phyloP scores from a whole-genome alignment of 2,888 invertebrate species.

The Eurois occulta region DNA sequence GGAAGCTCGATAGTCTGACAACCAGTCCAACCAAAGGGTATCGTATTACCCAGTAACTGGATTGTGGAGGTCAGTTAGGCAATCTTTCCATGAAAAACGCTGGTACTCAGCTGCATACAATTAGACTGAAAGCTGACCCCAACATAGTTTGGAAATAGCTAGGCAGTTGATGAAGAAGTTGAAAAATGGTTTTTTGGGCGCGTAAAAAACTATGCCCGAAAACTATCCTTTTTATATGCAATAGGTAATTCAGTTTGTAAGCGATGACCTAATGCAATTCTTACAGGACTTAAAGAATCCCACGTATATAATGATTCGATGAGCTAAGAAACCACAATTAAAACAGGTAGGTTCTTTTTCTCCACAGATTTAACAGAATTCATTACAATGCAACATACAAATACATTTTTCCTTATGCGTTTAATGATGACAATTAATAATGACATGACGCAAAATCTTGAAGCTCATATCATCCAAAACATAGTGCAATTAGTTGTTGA shows the following conservation, averaged over 20 bases:
- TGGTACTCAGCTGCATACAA: neutral
- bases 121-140: neutral
- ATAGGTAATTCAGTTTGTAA: neutral
- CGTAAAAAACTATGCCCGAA: neutral
- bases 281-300: neutral
- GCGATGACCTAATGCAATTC: slow-evolving; percentile 3
- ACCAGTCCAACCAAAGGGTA: neutral
- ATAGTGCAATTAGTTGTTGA: neutral
- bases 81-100: neutral
- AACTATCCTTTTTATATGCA: neutral
- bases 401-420: slow-evolving; percentile 7
- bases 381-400: too few relatives aligned
- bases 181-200: too few relatives aligned
- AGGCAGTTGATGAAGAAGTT: too few relatives aligned
- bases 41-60: too few relatives aligned
- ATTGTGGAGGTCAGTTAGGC: neutral
- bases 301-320: neutral
- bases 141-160: neutral
- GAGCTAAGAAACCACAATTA: slow-evolving; percentile 10
- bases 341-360: slow-evolving; percentile 24
- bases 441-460: neutral
- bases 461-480: neutral
- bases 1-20: neutral
- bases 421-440: neutral
- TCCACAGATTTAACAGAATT: slow-evolving; percentile 14